Evolutionary conservation across 2,797 vertebrate genomes (phyloP), one percentile per base, ranked within the genome.

Genomic region (Nyctibius grandis): DNA sequence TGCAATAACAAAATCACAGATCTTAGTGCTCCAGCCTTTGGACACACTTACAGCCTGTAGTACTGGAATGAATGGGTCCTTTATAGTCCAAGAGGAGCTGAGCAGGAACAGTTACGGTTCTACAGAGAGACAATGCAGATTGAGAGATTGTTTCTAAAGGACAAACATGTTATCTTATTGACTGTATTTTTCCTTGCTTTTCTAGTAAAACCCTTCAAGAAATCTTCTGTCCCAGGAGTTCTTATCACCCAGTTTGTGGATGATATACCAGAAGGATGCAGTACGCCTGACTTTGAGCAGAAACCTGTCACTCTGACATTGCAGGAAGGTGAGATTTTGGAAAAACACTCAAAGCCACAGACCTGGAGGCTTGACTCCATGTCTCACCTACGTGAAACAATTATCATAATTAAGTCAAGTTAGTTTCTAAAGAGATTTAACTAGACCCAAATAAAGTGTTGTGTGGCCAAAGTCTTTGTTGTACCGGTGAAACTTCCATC

Each of bases 181-280:
- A 42, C 42, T 34, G 5, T 31, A 9, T 63, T 82, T 83, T 57
- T 74, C 22, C 9, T 44, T 75, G 57, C 29, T 51, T 76, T 93
- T 95, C 51, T 72, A 98, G 98, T 79, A 57, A 98, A 94, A 80
- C 6, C 33, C 72, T 31, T 89, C 11, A 98, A 94, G 97, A 98
- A 97, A 97, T 98, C 98, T 34, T 96, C 97, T 64, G 63, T 97
- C 76, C 98, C 98, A 4, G 99, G 99, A 25, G 98, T 99, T 83
- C 85, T 97, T 12, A 96, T 99, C 89, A 98, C 96, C 7, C 98
- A 98, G 91, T 98, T 98, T 95, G 95, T 97, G 61, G 95, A 97
- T 13, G 80, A 97, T 16, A 44, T 99, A 51, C 99, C 99, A 1
- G 68, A 98, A 48, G 99, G 98, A 28, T 98, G 98, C 96, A 98